These are phyloP conservation scores for Ptilonorhynchus violaceus DNA, from an alignment of 2,113 vertebrate species.

Conservation along the genomic window DNA sequence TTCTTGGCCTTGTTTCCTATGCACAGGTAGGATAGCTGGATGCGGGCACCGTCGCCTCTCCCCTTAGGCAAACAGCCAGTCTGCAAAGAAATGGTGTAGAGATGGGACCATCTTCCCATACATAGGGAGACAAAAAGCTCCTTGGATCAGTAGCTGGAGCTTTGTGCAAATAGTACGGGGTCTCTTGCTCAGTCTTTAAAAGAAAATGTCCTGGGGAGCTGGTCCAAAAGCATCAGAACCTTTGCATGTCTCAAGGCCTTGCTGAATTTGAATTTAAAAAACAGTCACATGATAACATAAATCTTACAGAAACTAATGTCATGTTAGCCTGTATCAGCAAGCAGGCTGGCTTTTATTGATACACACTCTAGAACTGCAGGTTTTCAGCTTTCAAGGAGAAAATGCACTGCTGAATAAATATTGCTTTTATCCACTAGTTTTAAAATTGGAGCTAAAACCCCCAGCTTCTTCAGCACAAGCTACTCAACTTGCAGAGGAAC, in stretches of 20 bases:
- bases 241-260: background rate
- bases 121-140: background rate
- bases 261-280: background rate
- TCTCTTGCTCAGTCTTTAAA: background rate
- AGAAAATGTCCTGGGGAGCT: background rate
- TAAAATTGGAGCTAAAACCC: background rate
- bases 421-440: background rate
- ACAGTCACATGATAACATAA: background rate
- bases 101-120: background rate
- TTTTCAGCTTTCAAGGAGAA: background rate
- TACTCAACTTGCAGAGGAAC: background rate
- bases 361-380: background rate
- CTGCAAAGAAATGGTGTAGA: background rate
- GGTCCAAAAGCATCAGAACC: background rate
- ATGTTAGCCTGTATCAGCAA: background rate
- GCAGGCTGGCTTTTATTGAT: background rate
- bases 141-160: background rate
- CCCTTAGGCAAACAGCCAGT: background rate
- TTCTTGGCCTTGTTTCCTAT: background rate
- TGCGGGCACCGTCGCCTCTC: background rate
- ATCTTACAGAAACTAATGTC: background rate
- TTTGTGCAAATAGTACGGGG: background rate
- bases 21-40: background rate
- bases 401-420: background rate
- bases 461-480: background rate